phyloP scores from a whole-genome alignment of 2,888 invertebrate genomes.

The Noctua janthe region DNA sequence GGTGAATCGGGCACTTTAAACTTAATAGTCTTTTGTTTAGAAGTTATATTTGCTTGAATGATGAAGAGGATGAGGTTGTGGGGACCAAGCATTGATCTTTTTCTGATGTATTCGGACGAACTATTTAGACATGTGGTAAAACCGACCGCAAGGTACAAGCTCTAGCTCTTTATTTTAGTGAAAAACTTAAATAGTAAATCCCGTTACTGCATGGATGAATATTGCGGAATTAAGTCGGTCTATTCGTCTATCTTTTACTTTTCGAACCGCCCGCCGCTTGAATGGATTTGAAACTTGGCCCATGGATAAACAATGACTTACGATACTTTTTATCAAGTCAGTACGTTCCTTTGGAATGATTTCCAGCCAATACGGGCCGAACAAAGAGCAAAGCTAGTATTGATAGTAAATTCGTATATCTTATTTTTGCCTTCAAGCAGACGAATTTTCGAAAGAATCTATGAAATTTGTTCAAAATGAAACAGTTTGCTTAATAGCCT shows the following conservation, averaged over 20 bases:
- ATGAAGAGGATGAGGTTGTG: neutral
- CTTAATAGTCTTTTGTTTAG: constrained; percentile 25
- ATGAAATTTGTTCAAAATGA: neutral
- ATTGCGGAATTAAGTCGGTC: neutral
- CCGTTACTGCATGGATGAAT: neutral
- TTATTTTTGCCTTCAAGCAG: neutral
- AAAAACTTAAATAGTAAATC: neutral
- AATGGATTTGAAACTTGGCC: neutral
- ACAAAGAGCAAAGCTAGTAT: neutral
- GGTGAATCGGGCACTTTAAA: constrained; percentile 26
- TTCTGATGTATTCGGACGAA: neutral
- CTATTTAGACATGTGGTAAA: neutral
- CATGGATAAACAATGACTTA: neutral
- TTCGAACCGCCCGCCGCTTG: neutral
- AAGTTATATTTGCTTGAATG: constrained; percentile 23
- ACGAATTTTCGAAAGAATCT: neutral
- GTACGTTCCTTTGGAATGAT: neutral
- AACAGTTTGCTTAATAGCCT: neutral
- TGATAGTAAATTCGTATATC: neutral
- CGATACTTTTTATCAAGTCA: neutral
- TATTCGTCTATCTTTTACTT: neutral
- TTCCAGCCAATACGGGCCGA: neutral
- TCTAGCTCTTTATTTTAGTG: neutral
- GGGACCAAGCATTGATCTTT: neutral
- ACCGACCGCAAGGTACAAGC: neutral